These are phyloP conservation scores for Holothuria leucospilota DNA, from an alignment of 53 echinoderm and acorn worm species.

Conservation along the genomic window DNA sequence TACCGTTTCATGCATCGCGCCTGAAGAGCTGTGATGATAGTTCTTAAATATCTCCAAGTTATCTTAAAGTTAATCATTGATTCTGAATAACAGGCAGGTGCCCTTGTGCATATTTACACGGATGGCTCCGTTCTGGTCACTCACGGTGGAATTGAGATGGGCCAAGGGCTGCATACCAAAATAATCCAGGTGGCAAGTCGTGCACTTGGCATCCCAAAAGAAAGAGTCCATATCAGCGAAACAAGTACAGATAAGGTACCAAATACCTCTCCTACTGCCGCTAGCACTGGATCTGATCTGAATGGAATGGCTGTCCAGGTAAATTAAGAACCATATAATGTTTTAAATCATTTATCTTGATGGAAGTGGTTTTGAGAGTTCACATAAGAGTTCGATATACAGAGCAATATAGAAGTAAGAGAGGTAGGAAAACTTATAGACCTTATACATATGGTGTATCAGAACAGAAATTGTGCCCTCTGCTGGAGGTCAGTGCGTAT, in stretches of 20 bases:
- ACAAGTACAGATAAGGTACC: constrained; percentile 86
- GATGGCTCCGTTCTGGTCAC: constrained; percentile 88
- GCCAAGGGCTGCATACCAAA: constrained; percentile 93
- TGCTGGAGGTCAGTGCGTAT: no score
- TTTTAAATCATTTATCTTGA: neutral
- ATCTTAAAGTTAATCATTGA: no score
- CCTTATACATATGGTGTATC: no score
- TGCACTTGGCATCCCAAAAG: constrained; percentile 67
- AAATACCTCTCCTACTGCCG: constrained; percentile 75
- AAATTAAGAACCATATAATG: no score
- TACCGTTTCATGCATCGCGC: no score
- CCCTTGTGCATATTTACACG: constrained; percentile 84
- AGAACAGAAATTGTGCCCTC: no score
- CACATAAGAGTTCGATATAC: neutral
- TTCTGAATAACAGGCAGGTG: constrained; percentile 65
- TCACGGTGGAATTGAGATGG: constrained; percentile 93
- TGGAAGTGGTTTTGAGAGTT: neutral
- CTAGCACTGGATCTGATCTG: constrained; percentile 79
- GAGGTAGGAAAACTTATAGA: no score
- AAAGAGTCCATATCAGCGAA: constrained; percentile 80
- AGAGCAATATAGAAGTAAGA: neutral
- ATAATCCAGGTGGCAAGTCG: constrained; percentile 90
- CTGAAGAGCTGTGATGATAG: no score
- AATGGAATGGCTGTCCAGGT: constrained; percentile 92
- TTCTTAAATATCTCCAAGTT: no score